Conservation (phyloP, 2,113 vertebrate species). For the Cochlearius cochlearius region DNA sequence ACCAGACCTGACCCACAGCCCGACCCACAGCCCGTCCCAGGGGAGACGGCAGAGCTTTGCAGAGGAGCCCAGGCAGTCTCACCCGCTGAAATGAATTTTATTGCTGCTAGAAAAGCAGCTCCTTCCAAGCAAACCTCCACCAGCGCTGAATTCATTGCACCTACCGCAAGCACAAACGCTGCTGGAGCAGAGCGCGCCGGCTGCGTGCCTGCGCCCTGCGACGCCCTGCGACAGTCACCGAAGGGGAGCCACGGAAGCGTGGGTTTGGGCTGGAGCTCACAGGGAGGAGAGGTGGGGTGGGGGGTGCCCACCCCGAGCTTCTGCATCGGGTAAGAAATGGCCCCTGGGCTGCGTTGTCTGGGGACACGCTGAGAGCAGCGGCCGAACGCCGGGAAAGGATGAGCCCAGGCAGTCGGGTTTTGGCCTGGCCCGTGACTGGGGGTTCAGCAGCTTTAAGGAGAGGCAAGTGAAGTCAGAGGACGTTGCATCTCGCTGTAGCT, state of each 20-base stretch:
- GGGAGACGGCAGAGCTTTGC: background rate
- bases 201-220: rapidly evolving
- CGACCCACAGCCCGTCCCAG: background rate
- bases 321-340: background rate
- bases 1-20: background rate
- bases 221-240: rapidly evolving
- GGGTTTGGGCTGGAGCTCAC: background rate
- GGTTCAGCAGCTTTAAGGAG: background rate
- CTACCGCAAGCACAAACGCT: background rate
- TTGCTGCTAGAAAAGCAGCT: background rate
- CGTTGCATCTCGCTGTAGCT: rapidly evolving
- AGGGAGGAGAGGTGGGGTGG: background rate
- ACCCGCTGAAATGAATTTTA: background rate
- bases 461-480: rapidly evolving
- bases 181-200: background rate
- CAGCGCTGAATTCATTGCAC: background rate
- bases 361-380: background rate
- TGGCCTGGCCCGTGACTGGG: background rate
- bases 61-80: background rate
- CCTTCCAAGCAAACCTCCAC: background rate
- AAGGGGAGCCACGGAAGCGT: rapidly evolving
- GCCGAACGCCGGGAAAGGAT: rapidly evolving
- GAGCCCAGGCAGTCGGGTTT: background rate
- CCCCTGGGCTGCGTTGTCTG: background rate
- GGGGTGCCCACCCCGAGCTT: background rate